A percentile compares a stretch with the other conserved stretches of the same genome.
Conservation (phyloP, 2,888 invertebrate genomes). For the Yponomeuta malinellus region DNA sequence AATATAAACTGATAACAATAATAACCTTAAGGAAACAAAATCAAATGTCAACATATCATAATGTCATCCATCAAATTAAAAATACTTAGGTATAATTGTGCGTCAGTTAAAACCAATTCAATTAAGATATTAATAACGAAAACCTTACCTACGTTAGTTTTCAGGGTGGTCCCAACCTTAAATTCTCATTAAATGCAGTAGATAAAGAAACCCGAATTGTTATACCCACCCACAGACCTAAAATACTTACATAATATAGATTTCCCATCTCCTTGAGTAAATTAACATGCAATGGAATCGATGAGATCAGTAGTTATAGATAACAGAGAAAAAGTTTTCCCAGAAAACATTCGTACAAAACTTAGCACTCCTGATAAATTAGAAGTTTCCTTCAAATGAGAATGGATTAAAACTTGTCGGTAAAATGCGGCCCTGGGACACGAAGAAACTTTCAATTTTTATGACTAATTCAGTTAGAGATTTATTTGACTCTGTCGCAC, state of each 20-base stretch:
- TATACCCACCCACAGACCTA: too few species aligned
- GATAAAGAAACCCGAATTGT: neutral
- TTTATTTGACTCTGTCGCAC: conserved; percentile 55
- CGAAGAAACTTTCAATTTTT: conserved; percentile 70
- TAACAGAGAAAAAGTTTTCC: conserved; percentile 50
- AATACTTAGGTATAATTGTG: too few species aligned
- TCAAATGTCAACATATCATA: too few species aligned
- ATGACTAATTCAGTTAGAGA: conserved; percentile 72
- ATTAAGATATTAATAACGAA: too few species aligned
- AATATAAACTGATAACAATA: too few species aligned
- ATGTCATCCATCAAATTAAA: too few species aligned
- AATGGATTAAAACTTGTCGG: conserved; percentile 72
- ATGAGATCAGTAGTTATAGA: conserved; percentile 51
- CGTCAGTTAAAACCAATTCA: too few species aligned
- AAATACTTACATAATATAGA: too few species aligned
- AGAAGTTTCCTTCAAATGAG: conserved; percentile 67
- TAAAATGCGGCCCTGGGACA: conserved; percentile 56
- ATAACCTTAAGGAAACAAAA: too few species aligned
- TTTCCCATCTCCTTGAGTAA: neutral
- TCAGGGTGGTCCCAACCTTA: neutral
- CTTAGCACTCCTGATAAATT: conserved; percentile 74
- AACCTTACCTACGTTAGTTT: neutral
- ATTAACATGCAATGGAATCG: conserved; percentile 35
- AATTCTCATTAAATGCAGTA: neutral
- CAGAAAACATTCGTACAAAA: conserved; percentile 55